These are phyloP conservation scores for Suncus etruscus DNA, from an alignment of 2,113 vertebrate genomes.

Conservation along the genomic window DNA sequence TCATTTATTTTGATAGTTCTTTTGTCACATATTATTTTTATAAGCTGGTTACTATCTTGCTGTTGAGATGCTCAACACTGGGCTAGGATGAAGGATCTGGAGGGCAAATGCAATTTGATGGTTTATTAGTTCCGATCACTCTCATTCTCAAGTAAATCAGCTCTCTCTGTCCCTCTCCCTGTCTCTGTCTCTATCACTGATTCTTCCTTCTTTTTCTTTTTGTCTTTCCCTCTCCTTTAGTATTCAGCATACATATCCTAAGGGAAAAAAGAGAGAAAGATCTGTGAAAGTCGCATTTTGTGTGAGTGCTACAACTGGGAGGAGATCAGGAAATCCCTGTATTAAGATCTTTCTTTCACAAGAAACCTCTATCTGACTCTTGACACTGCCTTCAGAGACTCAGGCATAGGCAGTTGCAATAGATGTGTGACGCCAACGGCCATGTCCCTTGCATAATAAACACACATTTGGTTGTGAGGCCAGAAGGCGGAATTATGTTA, in stretches of 20 bases:
- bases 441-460: constrained; percentile 2
- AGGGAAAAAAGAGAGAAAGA: neutral
- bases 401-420: neutral
- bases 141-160: neutral
- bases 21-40: constrained; percentile 64
- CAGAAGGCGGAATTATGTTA: neutral
- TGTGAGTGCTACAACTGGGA: neutral
- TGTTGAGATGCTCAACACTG: neutral
- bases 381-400: neutral
- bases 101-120: neutral
- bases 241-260: neutral
- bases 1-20: constrained; percentile 74
- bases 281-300: neutral
- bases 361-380: neutral
- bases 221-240: neutral
- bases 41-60: constrained; percentile 15
- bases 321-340: neutral
- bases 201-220: neutral
- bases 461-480: neutral
- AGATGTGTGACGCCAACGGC: neutral
- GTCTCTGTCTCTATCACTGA: neutral
- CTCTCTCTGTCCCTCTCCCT: too few relatives aligned
- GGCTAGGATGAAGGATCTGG: neutral
- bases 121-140: neutral
- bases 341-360: neutral